Conservation (phyloP, 2,888 invertebrate species). For the Pollenia griseotomentosa region DNA sequence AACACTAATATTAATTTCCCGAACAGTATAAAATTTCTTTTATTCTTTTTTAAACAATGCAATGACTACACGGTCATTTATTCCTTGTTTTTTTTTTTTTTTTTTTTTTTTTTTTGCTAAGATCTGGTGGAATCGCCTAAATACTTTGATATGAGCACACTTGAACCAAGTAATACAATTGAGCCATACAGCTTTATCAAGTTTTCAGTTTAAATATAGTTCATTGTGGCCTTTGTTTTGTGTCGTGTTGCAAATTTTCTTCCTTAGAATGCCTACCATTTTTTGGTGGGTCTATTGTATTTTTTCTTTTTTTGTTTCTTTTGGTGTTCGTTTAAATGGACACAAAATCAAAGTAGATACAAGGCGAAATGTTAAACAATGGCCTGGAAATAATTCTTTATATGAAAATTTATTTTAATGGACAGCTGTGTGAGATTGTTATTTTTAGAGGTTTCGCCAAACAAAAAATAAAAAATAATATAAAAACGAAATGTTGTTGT, state of each 20-base stretch:
- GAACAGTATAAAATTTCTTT: conserved; percentile 7
- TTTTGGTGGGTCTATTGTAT: neutral
- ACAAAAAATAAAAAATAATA: conserved; percentile 1
- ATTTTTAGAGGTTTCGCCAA: conserved; percentile 26
- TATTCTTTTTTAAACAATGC: conserved; percentile 28
- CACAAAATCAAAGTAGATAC: conserved; percentile 10
- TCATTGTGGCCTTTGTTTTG: neutral
- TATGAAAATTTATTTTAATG: conserved; percentile 57
- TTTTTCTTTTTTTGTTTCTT: neutral
- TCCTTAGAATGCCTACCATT: neutral
- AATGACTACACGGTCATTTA: conserved; percentile 8
- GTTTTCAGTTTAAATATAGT: conserved; percentile 52
- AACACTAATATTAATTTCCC: neutral
- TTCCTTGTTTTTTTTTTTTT: neutral
- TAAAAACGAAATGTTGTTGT: conserved; percentile 25
- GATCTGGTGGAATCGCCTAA: neutral
- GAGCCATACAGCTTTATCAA: conserved; percentile 15
- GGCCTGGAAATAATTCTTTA: conserved; percentile 55
- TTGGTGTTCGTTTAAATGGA: neutral
- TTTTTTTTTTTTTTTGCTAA: neutral
- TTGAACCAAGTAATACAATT: conserved; percentile 29
- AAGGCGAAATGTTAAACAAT: conserved; percentile 33
- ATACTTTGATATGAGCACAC: neutral
- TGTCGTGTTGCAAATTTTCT: neutral
- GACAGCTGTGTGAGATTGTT: conserved; percentile 23